Evolutionary conservation across 1,140 invertebrate genomes (phyloP), one percentile per base, ranked within the genome.

Genomic region (Trachymyrmex cornetzi): DNA sequence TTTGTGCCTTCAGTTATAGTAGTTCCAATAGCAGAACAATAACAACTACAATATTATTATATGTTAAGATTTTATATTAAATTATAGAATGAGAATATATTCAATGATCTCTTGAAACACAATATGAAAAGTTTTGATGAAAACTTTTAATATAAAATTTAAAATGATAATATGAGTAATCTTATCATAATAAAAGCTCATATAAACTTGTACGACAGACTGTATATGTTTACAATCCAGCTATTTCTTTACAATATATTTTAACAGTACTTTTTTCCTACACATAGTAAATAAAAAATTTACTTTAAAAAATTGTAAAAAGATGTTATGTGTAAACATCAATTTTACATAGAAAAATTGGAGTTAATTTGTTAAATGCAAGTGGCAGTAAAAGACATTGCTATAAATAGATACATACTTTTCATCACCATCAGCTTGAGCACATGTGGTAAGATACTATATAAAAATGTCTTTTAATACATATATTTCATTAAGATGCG

Each of bases 321-420:
- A 86, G 82, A 84, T 63, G 11, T 44, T 64, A 61, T 44, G 72
- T 71, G 16, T 38, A 79, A 64, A 64, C 79, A 79, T 67, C 59
- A 11, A 77, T 64, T 34, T 55, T 44, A 19, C 38, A n/a, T 61
- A 75, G 19, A 44, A 63, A 74, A 74, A 48, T 22, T 67, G 57
- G 27, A 63, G 55, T 72, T 77, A 80, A 79, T 48, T 22, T 74
- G n/a, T 63, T 77, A 92, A 92, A 92, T 92, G 91, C 91, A 92
- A 24, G 22, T 69, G 88, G 85, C 88, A 92, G 86, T 90, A 14
- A 11, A 30, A 9, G 55, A 82, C 5, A 57, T 53, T 77, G 44
- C n/a, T 22, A 55, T 6, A 27, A 64, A 71, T 11, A 61, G 19
- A 14, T 72, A 34, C 9, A 79, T 71, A 22, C 19, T 27, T 50